A percentile compares a stretch with the other conserved stretches of the same genome.
phyloP scores from a whole-genome alignment of 2,113 vertebrate species.

The Neodontobutis hainanensis region DNA sequence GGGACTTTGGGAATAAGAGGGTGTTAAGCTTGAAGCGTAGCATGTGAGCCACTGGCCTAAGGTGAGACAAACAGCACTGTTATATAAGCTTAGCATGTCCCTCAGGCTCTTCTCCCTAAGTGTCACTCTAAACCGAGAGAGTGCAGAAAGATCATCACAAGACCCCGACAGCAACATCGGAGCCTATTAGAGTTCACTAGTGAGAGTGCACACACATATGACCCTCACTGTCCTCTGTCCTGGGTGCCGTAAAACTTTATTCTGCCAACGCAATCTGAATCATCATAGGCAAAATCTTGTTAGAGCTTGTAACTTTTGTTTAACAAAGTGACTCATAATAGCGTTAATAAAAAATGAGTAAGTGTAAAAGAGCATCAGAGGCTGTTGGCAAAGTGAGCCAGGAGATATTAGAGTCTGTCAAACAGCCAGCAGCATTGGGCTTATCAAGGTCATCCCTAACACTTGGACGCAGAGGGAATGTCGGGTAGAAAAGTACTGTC shows the following conservation, averaged over 20 bases:
- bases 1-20: conserved; percentile 14
- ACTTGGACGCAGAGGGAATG: conserved; percentile 1
- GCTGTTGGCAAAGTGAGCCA: conserved; percentile 6
- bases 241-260: conserved; percentile 2
- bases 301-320: conserved; percentile 1
- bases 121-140: conserved; percentile 35
- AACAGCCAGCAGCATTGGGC: not conserved
- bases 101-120: conserved; percentile 16
- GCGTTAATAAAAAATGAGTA: conserved; percentile 5
- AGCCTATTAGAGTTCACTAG: conserved; percentile 24
- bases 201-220: conserved; percentile 7
- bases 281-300: not conserved
- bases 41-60: conserved; percentile 30
- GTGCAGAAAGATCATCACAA: conserved; percentile 20
- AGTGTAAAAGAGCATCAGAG: not conserved
- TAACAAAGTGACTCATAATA: conserved; percentile 6
- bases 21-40: conserved; percentile 21
- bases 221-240: not conserved
- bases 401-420: conserved; percentile 3
- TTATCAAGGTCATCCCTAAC: conserved; percentile 28
- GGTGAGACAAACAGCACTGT: conserved; percentile 38
- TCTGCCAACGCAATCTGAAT: not conserved
- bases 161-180: conserved; percentile 45
- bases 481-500: no score
- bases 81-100: conserved; percentile 47